Percentiles rank a stretch among this genome's conserved stretches.
phyloP scores from a whole-genome alignment of 2,888 invertebrate species.

The Pachydiplax longipennis region DNA sequence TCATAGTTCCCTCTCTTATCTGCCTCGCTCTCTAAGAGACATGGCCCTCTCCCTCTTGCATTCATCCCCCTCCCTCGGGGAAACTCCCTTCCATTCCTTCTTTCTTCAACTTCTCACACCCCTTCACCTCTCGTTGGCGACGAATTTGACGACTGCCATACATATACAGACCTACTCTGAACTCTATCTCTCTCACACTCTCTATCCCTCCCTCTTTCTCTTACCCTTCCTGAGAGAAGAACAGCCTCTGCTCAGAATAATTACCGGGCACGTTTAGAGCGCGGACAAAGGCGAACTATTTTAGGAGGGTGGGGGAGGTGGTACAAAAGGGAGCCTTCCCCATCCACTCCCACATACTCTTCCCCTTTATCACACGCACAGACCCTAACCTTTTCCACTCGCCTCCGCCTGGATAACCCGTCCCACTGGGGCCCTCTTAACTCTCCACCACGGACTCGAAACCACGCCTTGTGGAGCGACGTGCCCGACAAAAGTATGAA shows the following conservation, averaged over 20 bases:
- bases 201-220: not conserved
- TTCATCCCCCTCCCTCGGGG: not conserved
- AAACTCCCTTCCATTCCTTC: not conserved
- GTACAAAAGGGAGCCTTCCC: not conserved
- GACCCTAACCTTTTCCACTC: not conserved
- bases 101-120: not conserved
- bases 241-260: constrained; percentile 30
- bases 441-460: not conserved
- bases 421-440: not conserved
- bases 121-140: not conserved
- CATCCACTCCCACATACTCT: not conserved
- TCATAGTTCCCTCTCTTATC: not conserved
- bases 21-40: not conserved
- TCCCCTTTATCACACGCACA: not conserved
- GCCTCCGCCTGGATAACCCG: not conserved
- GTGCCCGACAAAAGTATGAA: not conserved
- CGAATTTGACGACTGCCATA: constrained; percentile 24
- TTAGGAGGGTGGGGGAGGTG: not conserved
- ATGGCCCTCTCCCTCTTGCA: not conserved
- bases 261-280: constrained; percentile 39
- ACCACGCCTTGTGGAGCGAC: not conserved
- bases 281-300: constrained; percentile 19
- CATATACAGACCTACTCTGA: not conserved
- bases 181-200: not conserved
- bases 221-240: not conserved